Conservation (phyloP, 2,888 invertebrate genomes). For the Masnerella sp. region DNA sequence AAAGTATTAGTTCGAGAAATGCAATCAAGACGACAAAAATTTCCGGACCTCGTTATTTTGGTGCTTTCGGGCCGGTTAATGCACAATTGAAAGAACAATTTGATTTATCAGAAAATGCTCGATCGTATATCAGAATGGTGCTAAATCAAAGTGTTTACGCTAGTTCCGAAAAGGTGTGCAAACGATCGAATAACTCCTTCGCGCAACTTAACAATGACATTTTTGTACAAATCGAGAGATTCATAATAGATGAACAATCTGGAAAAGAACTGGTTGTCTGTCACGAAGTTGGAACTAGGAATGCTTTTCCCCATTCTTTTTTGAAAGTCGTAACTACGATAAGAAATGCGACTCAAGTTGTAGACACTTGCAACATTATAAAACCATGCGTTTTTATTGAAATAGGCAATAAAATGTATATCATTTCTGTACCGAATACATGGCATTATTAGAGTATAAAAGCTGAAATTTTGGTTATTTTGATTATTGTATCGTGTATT, state of each 20-base stretch:
- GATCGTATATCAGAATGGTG: slow-evolving; percentile 19
- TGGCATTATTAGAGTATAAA: slow-evolving; percentile 6
- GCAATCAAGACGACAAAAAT: slow-evolving; percentile 3
- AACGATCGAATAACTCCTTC: slow-evolving; percentile 8
- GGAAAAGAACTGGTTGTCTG: background rate
- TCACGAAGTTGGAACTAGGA: background rate
- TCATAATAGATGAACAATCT: background rate
- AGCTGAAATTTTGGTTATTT: background rate
- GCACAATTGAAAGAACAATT: slow-evolving; percentile 6
- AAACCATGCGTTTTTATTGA: slow-evolving; percentile 2
- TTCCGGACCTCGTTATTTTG: slow-evolving; percentile 12
- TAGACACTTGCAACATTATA: background rate
- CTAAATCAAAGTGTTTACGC: background rate
- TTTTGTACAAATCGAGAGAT: background rate
- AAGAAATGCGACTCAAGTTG: background rate
- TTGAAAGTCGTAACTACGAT: background rate
- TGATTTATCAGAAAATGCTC: slow-evolving; percentile 7
- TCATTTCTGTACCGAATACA: background rate
- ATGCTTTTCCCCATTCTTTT: background rate
- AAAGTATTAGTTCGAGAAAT: slow-evolving; percentile 2
- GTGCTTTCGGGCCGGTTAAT: background rate
- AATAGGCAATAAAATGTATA: background rate
- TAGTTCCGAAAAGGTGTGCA: background rate
- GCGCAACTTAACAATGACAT: background rate
- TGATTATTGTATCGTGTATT: background rate